Evolutionary conservation across 1,140 invertebrate species (phyloP).

Genomic region (Helicoverpa armigera): DNA sequence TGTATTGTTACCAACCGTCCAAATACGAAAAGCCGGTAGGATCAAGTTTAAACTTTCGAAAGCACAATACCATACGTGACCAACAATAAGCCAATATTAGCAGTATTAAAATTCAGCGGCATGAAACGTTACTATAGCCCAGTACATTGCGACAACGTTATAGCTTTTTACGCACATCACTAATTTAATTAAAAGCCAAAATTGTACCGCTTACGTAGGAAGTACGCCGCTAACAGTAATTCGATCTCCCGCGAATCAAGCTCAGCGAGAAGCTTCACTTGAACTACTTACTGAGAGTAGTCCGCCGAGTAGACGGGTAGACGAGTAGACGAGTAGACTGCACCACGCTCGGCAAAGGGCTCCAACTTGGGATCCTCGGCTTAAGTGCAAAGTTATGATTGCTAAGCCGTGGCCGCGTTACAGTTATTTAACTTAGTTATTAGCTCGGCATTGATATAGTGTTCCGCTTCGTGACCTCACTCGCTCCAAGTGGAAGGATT

Average conservation of each 20-base stretch:
- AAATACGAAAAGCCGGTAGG: too few relatives aligned
- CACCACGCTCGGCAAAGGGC: not conserved
- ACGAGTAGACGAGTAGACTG: not conserved
- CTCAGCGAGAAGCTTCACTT: not conserved
- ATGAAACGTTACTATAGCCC: too few relatives aligned
- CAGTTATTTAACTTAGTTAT: conserved; percentile 40
- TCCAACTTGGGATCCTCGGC: conserved; percentile 21
- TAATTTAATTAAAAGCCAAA: not conserved
- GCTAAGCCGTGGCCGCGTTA: conserved; percentile 33
- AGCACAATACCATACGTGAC: not conserved
- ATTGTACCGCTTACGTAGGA: not conserved
- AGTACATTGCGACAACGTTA: too few relatives aligned
- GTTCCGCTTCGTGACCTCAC: conserved; percentile 14
- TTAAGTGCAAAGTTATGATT: conserved; percentile 43
- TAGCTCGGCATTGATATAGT: conserved; percentile 32
- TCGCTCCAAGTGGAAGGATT: not conserved
- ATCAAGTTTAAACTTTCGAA: not conserved
- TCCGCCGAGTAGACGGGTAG: not conserved
- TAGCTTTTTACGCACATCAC: too few relatives aligned
- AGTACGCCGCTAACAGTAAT: conserved; percentile 3
- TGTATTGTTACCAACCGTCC: too few relatives aligned
- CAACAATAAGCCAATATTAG: too few relatives aligned
- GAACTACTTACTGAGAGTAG: not conserved
- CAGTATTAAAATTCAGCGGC: too few relatives aligned
- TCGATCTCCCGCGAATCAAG: conserved; percentile 25